Base-by-base conservation (phyloP, 2,797 vertebrate genomes). In the Pantherophis vulpinus region DNA sequence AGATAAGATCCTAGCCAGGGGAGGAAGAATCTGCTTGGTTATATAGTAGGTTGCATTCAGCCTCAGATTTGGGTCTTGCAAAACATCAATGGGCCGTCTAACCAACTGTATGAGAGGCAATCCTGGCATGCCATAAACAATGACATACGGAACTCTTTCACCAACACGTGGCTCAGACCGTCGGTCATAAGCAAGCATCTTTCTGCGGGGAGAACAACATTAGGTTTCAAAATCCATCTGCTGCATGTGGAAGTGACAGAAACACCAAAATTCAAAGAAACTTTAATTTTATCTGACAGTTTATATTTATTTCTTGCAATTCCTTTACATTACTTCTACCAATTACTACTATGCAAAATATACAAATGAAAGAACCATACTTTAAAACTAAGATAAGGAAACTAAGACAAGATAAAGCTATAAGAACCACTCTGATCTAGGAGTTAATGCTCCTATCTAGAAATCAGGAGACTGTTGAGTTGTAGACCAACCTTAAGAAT, bases 71-170 rank as follows among this genome's bases (percentile, higher is more conserved):
- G 98, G 97, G 95, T 99, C 99, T 96, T 99, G 99, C 66, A 99
- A 97, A 83, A 99, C 97, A 83, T 99, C 99, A 16, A 98, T 66
- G 58, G 99, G 99, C 86, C 98, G 98, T 1, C 98, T 98, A 55
- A 99, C 99, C 93, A 99, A 98, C 97, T 99, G 99, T 96, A 99
- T 99, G 51, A 99, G 98, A 12, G 99, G 99, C 91, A 99, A 92
- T 2, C 99, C 99, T 0, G 99, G 99, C 92, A 96, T 93, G 58
- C 99, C 99, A 1, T 98, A 99, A 93, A 99, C 98, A 0, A 99
- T 98, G 94, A 99, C 99, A 1, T 99, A 99, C 4, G 99, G 99
- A 61, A 99, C 99, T 4, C 99, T 98, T 96, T 99, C 99, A 1
- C 99, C 99, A 11, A 99, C 99, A 0, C 99, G 98, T 0, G 99